Base-by-base conservation (phyloP, 53 echinoderm and acorn worm genomes). In the Zoroaster sp. region DNA sequence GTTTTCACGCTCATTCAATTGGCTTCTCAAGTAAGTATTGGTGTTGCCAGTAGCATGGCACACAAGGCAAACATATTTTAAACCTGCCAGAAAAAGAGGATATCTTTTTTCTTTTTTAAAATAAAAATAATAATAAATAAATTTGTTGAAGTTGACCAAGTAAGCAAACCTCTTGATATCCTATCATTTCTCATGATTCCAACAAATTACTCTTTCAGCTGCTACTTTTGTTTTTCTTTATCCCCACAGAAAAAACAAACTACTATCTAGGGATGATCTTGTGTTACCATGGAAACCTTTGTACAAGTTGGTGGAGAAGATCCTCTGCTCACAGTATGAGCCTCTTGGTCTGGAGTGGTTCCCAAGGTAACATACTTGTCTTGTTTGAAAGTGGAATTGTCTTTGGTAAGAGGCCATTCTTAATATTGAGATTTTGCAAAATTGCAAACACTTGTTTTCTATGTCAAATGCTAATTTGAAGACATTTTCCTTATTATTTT, bases 351-450 rank as follows among this genome's bases (percentile, higher is more conserved):
- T 95, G 82, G 94, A 94, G 46, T 95, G 97, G 97, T 86, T 92
- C 75, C 95, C 97, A 36, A 92, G 92, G 97, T 95, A 51, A 95
- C n/a, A n/a, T n/a, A n/a, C n/a, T n/a, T n/a, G n/a, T n/a, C n/a
- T n/a, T n/a, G 18, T 23, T 40, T 52, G 34, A 1, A 13, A 34
- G 34, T 12, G 34, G 11, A 59, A 3, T 18, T 17, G 12, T 80
- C 17, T 20, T 18, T 18, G 21, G 20, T 23, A 63, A 63, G 63
- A 4, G 18, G 21, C 63, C n/a, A n/a, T n/a, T n/a, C n/a, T n/a
- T n/a, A n/a, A n/a, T n/a, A n/a, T n/a, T n/a, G n/a, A n/a, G n/a
- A n/a, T n/a, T n/a, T n/a, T n/a, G n/a, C n/a, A n/a, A n/a, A n/a
- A n/a, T n/a, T n/a, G n/a, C n/a, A n/a, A n/a, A n/a, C n/a, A n/a